Base-by-base conservation (phyloP, 2,888 invertebrate species). In the Aquatica leii region DNA sequence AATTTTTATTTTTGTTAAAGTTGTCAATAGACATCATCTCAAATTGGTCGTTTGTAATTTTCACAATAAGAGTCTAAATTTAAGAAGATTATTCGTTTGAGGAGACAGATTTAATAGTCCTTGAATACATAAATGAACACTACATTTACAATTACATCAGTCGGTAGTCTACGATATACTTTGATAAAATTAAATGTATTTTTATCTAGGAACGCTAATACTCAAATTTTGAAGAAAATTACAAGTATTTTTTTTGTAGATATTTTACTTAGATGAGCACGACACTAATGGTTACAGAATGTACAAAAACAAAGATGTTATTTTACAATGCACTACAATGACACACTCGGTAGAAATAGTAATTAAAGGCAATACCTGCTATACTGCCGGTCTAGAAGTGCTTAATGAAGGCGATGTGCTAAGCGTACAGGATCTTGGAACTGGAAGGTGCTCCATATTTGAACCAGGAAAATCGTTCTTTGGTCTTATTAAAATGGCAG, bases 401-500 rank as follows among this genome's bases (percentile, higher is more conserved):
- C 80, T 92, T 6, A 82, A 83, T 43, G 84, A 85, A 21, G 87
- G 88, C 11, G 93, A 94, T 75, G 84, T 82, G 15, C 81, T 94
- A 11, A 86, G 88, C 3, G 80, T 94, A 9, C 86, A 87, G 55
- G 93, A 94, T 74, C 86, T 92, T 1, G 87, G 87, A 12, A 87
- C 88, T 11, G 85, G 87, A 50, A 81, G 90, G 51, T 89, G 88
- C 76, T 88, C 90, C 0, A 80, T 91, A 49, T 90, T 91, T 82
- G 87, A 90, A 73, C 85, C 86, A 0, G 91, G 91, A 69, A 92
- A 92, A 78, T 93, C 92, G 73, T 94, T 92, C 83, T 92, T 93
- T 71, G 94, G 93, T 34, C 84, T 92, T n/a, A 85, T 92, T 55
- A 92, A 90, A 80, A 81, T 91, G n/a, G 88, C 87, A 12, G 88